Evolutionary conservation across 2,888 invertebrate species (phyloP).

Genomic region (Patella pellucida): DNA sequence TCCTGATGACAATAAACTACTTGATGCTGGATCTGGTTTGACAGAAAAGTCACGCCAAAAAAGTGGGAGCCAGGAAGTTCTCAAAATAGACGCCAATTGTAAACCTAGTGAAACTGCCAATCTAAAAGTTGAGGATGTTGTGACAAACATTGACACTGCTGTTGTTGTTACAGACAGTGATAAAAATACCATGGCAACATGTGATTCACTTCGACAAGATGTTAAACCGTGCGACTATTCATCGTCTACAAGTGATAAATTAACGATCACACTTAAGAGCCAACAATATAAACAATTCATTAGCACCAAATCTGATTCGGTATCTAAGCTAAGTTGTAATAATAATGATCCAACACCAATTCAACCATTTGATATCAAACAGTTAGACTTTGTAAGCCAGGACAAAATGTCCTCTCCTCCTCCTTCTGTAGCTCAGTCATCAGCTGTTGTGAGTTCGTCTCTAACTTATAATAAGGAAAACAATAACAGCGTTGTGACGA

Average conservation of each 20-base stretch:
- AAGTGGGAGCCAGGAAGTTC: constrained; percentile 50
- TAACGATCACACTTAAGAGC: neutral
- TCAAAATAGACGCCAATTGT: constrained; percentile 28
- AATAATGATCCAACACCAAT: neutral
- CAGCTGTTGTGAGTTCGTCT: neutral
- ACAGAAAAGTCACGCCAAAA: constrained; percentile 37
- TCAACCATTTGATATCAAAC: neutral
- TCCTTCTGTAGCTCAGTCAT: neutral
- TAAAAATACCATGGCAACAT: neutral
- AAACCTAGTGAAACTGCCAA: constrained; percentile 21
- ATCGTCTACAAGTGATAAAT: neutral
- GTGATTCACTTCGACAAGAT: neutral
- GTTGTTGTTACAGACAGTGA: neutral
- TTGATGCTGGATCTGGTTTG: constrained; percentile 30
- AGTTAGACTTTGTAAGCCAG: neutral
- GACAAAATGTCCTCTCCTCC: neutral
- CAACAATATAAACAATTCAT: no score
- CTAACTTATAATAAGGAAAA: neutral
- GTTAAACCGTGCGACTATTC: neutral
- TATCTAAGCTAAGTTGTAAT: neutral
- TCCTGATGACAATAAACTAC: constrained; percentile 52
- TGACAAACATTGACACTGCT: neutral
- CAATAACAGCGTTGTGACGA: neutral
- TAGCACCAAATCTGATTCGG: neutral
- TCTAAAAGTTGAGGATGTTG: constrained; percentile 15